A percentile compares a stretch with the other conserved stretches of the same genome.
Conservation (phyloP, 2,888 invertebrate genomes). For the Pecten maximus region DNA sequence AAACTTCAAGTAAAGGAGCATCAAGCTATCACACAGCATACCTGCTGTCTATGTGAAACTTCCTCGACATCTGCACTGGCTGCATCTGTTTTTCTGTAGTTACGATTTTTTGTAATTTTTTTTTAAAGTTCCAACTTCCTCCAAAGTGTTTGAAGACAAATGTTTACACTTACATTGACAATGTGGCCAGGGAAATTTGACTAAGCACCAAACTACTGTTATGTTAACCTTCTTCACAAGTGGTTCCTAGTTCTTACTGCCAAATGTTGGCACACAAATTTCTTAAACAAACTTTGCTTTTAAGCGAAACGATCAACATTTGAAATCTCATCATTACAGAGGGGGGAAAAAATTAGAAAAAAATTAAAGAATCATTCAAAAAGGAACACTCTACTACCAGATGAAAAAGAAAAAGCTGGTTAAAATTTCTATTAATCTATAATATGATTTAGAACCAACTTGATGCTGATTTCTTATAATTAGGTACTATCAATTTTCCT, state of each 20-base stretch:
- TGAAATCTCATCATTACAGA: not conserved
- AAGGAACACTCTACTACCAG: not conserved
- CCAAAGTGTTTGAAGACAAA: not conserved
- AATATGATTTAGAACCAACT: not conserved
- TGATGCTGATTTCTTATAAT: no score
- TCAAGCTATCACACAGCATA: conserved; percentile 9
- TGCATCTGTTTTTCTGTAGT: not conserved
- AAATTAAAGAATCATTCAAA: not conserved
- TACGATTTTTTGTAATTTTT: not conserved
- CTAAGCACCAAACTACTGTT: not conserved
- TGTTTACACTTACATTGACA: conserved; percentile 33
- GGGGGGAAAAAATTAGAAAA: no score
- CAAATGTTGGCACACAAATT: conserved; percentile 15
- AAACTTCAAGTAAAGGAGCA: conserved; percentile 1
- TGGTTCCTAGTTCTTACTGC: not conserved
- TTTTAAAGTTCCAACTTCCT: conserved; percentile 17
- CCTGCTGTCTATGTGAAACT: conserved; percentile 19
- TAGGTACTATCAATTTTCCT: no score
- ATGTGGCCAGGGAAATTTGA: conserved; percentile 3
- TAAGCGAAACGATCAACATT: conserved; percentile 16
- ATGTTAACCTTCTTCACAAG: conserved; percentile 16
- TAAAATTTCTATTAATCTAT: not conserved
- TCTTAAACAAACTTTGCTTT: conserved; percentile 22
- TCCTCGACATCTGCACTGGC: conserved; percentile 10
- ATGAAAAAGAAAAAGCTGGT: not conserved